Conservation (phyloP, 2,888 invertebrate species). For the Stomorhina lunata region DNA sequence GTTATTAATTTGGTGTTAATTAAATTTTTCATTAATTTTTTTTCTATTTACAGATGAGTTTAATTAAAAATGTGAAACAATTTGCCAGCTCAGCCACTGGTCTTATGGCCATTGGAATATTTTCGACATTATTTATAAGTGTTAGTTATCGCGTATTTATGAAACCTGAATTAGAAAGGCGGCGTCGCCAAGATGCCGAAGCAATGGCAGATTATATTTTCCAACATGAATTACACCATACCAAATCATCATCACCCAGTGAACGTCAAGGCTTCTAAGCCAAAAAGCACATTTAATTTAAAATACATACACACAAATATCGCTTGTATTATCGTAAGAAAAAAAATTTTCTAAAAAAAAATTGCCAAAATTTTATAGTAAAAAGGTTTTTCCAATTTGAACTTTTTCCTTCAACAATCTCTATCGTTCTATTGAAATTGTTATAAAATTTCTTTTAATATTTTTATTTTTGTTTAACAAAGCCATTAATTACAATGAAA, state of each 20-base stretch:
- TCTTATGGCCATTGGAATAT: constrained; percentile 73
- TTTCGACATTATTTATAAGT: constrained; percentile 70
- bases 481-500: background rate
- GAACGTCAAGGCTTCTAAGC: constrained; percentile 33
- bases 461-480: background rate
- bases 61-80: constrained; percentile 70
- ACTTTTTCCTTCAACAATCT: background rate
- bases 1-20: background rate
- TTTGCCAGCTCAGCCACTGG: constrained; percentile 73
- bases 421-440: background rate
- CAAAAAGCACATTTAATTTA: background rate
- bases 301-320: background rate
- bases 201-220: constrained; percentile 76
- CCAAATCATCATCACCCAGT: constrained; percentile 21
- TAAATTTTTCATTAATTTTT: background rate
- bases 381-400: background rate
- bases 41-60: constrained; percentile 75
- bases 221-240: constrained; percentile 70
- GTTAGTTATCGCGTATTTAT: constrained; percentile 72
- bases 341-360: background rate
- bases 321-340: no score
- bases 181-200: constrained; percentile 74
- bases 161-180: constrained; percentile 72
- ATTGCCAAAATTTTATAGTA: background rate
- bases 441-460: background rate